Conservation (phyloP, 2,888 invertebrate genomes). For the Omphaloscelis lunosa region DNA sequence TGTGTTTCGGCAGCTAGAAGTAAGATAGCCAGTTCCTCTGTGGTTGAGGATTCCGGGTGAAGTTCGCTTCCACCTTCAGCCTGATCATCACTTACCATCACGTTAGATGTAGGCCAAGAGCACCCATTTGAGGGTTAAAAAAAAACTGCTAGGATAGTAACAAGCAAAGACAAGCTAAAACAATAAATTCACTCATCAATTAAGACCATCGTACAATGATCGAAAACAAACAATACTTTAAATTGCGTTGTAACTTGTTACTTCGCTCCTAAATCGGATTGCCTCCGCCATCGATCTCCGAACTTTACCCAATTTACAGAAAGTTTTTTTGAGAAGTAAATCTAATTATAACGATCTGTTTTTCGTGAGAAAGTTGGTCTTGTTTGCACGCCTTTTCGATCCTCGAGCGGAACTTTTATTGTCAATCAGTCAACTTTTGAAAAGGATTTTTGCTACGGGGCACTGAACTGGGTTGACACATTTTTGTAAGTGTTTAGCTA, state of each 20-base stretch:
- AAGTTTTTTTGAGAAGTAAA: constrained; percentile 61
- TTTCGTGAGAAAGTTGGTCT: constrained; percentile 15
- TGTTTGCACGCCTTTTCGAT: constrained; percentile 38
- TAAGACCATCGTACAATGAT: neutral
- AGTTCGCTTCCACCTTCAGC: too few species aligned
- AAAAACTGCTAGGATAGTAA: too few species aligned
- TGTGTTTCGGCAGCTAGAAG: too few species aligned
- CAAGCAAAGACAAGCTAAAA: too few species aligned
- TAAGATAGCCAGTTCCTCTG: too few species aligned
- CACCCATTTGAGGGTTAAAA: too few species aligned
- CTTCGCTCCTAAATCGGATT: constrained; percentile 46
- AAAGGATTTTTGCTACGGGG: neutral
- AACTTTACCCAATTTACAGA: constrained; percentile 28
- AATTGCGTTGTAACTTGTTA: constrained; percentile 44
- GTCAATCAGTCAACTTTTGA: constrained; percentile 4
- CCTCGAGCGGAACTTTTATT: neutral
- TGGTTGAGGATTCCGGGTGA: too few species aligned
- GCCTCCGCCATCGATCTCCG: constrained; percentile 47
- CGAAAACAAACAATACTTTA: constrained; percentile 29
- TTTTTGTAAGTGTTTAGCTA: neutral
- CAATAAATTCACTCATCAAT: neutral
- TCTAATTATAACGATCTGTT: constrained; percentile 56
- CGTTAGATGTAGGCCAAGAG: too few species aligned
- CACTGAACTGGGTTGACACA: neutral
- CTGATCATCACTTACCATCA: too few species aligned